Evolutionary conservation across 2,797 vertebrate species (phyloP), one percentile per base, ranked within the genome.

Genomic region (Sebastes itinus): DNA sequence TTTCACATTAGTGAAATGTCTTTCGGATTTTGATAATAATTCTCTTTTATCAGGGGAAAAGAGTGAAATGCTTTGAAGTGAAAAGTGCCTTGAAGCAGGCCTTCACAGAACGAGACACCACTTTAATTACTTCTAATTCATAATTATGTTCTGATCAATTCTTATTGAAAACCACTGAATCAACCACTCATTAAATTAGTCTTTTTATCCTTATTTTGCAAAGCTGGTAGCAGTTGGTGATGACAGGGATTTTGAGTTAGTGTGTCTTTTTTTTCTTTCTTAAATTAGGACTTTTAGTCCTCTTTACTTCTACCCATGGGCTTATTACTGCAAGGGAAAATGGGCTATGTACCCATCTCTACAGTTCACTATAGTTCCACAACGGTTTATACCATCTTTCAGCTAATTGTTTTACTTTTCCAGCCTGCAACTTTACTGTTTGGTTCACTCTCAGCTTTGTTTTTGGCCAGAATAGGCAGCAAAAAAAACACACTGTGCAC

Each of bases 61-160:
- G 32, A 35, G 56, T 68, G 72, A 13, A 79, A 85, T 0, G 54
- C 83, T 85, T 93, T 93, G 82, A 94, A 85, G 82, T 84, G 66
- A 85, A 75, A 83, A 78, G 60, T 38, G 85, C 85, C 84, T 88
- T 67, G 52, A 72, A 87, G 84, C 74, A 64, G 63, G 35, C 27
- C 80, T 78, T 78, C 58, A 13, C 65, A 72, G 70, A 90, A 79
- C 30, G 55, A 85, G 76, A 88, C 85, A 75, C 28, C 27, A 46
- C 55, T 87, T 77, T 80, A 83, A 89, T 90, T 82, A 84, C 49
- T 65, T 64, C 38, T 83, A 79, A 89, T 89, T 90, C 75, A 88
- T 84, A 83, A 87, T 89, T 83, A 91, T 84, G 76, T 78, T 78
- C 77, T 81, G 80, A 92, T 93, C 87, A 84, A 84, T 88, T 87